Percentiles rank a stretch among this genome's conserved stretches.
Evolutionary conservation across 2,113 vertebrate species (phyloP).

Genomic region (Leptobrachium leishanense): DNA sequence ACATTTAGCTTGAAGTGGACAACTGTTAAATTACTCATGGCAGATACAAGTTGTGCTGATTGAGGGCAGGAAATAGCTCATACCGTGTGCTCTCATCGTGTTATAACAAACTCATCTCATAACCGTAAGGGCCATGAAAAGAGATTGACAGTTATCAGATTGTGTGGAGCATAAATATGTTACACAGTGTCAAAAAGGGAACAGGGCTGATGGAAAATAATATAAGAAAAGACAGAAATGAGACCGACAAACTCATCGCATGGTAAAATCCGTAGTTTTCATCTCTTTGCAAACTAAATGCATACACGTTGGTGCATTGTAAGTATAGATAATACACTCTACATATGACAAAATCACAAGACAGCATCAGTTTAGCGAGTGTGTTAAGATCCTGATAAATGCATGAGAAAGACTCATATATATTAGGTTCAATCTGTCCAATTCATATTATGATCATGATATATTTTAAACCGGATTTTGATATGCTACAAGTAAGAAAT

Average conservation of each 20-base stretch:
- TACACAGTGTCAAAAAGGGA: slow-evolving; percentile 26
- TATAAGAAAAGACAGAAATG: slow-evolving; percentile 9
- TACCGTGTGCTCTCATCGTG: slow-evolving; percentile 24
- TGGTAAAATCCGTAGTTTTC: background rate
- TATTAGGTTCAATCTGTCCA: too few species aligned
- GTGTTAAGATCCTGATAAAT: too few species aligned
- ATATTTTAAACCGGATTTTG: too few species aligned
- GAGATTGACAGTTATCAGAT: slow-evolving; percentile 40
- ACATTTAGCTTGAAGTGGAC: slow-evolving; percentile 42
- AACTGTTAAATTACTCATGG: slow-evolving; percentile 41
- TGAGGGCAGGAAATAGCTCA: slow-evolving; percentile 45
- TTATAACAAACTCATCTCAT: slow-evolving; percentile 41
- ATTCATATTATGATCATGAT: too few species aligned
- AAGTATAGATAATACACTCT: background rate
- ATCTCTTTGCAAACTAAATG: background rate
- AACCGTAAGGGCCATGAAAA: slow-evolving; percentile 28
- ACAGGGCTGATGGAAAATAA: slow-evolving; percentile 2
- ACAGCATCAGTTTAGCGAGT: background rate
- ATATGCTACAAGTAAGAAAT: too few species aligned
- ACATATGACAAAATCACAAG: background rate
- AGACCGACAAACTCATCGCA: background rate
- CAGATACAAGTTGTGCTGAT: slow-evolving; percentile 45
- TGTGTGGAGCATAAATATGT: slow-evolving; percentile 31
- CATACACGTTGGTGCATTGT: background rate
- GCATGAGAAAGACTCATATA: too few species aligned